A percentile compares a stretch with the other conserved stretches of the same genome.
Evolutionary conservation across 2,797 vertebrate species (phyloP).

Genomic region (Selene dorsalis): DNA sequence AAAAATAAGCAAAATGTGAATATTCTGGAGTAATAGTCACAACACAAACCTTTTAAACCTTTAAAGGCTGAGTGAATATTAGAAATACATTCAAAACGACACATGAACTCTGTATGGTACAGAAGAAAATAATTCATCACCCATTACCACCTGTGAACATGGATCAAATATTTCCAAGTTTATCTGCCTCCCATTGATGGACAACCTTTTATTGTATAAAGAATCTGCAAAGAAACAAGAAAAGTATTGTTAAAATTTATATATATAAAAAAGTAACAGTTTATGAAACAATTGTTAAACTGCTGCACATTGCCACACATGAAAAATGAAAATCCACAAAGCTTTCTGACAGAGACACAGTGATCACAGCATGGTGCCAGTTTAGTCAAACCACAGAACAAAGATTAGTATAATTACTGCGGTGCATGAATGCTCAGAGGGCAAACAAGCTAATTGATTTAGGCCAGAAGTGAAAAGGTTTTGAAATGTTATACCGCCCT

Average conservation of each 20-base stretch:
- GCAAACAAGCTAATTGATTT: slow-evolving; percentile 63
- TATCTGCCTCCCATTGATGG: slow-evolving; percentile 71
- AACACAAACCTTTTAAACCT: background rate
- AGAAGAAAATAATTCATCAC: background rate
- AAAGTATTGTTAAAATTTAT: slow-evolving; percentile 15
- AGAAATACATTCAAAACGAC: slow-evolving; percentile 9
- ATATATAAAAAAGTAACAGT: slow-evolving; percentile 32
- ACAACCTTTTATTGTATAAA: slow-evolving; percentile 74
- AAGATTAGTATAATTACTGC: slow-evolving; percentile 63
- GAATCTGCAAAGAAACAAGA: slow-evolving; percentile 65
- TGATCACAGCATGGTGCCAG: slow-evolving; percentile 48
- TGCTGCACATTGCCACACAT: slow-evolving; percentile 19
- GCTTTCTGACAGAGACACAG: slow-evolving; percentile 32
- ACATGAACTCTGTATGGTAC: background rate
- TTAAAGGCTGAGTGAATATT: background rate
- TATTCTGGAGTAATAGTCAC: background rate
- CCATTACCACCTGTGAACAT: slow-evolving; percentile 66
- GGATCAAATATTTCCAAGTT: slow-evolving; percentile 77
- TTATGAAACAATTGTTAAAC: slow-evolving; percentile 33
- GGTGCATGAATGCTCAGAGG: slow-evolving; percentile 50
- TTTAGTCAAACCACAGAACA: slow-evolving; percentile 56
- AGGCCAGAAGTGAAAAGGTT: slow-evolving; percentile 59
- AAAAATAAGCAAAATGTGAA: background rate
- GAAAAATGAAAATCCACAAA: slow-evolving; percentile 37
- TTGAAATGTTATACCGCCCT: slow-evolving; percentile 56